These are phyloP conservation scores for Muschampia staudingeri DNA, from an alignment of 2,888 invertebrate species.

Conservation along the genomic window DNA sequence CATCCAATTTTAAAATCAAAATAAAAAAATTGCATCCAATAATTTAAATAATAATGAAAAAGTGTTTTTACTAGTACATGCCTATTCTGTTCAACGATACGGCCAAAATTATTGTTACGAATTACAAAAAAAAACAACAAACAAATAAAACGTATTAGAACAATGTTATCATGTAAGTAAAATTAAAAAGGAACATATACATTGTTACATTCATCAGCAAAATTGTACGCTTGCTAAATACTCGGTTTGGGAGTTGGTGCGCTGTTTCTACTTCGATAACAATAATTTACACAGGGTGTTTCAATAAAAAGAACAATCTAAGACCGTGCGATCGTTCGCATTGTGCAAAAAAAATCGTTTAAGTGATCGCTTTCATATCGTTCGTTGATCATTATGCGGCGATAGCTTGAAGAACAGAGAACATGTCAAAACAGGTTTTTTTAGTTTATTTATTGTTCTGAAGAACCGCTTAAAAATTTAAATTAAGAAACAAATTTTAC, in stretches of 20 bases:
- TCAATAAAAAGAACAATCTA: neutral
- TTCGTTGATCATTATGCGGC: too few species aligned
- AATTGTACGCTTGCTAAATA: constrained; percentile 75
- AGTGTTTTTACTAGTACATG: constrained; percentile 70
- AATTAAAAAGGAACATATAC: constrained; percentile 58
- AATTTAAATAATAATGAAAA: constrained; percentile 67
- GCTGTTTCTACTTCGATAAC: neutral
- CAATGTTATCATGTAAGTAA: constrained; percentile 41
- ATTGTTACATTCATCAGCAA: constrained; percentile 72
- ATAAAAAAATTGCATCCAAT: constrained; percentile 35
- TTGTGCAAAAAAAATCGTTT: too few species aligned
- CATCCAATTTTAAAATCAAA: constrained; percentile 54
- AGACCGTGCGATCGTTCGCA: too few species aligned
- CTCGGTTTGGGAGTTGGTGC: constrained; percentile 77
- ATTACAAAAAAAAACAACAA: constrained; percentile 59
- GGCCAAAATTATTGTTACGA: constrained; percentile 51
- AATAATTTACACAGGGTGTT: constrained; percentile 2
- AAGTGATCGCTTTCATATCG: too few species aligned
- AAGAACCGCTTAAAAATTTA: too few species aligned
- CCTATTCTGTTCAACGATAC: constrained; percentile 64
- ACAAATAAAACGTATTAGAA: constrained; percentile 43
- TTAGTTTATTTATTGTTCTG: too few species aligned
- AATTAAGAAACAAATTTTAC: too few species aligned
- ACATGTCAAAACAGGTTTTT: too few species aligned
- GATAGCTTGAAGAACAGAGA: too few species aligned